A percentile compares a stretch with the other conserved stretches of the same genome.
phyloP scores from a whole-genome alignment of 2,113 vertebrate species.

The Urocolius indicus region DNA sequence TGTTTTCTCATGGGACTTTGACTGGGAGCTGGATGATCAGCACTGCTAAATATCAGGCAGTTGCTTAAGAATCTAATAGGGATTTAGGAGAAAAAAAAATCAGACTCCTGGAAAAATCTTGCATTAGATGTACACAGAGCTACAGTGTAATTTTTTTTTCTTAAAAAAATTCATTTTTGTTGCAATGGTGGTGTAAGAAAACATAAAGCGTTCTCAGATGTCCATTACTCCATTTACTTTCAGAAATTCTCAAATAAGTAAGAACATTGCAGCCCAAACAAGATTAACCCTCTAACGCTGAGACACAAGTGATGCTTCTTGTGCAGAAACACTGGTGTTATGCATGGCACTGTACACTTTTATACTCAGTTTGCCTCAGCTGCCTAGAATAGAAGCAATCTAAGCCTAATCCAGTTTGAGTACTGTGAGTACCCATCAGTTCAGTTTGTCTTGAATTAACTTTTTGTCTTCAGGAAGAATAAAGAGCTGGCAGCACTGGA shows the following conservation, averaged over 20 bases:
- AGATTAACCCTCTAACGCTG: background rate
- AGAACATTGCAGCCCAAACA: background rate
- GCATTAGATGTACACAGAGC: background rate
- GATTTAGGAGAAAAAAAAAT: background rate
- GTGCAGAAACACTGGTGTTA: background rate
- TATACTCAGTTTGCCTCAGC: background rate
- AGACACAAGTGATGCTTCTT: background rate
- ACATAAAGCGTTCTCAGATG: background rate
- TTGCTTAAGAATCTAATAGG: background rate
- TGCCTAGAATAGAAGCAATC: background rate
- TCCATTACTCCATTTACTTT: background rate
- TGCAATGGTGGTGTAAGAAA: background rate
- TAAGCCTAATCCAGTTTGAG: background rate
- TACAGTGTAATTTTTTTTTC: background rate
- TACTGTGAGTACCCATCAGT: background rate
- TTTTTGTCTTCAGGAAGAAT: conserved; percentile 19
- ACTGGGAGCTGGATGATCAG: accelerated
- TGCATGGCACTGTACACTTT: background rate
- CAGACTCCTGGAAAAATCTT: background rate
- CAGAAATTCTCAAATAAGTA: background rate
- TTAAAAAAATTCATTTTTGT: background rate
- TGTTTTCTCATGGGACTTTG: background rate
- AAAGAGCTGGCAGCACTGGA: background rate
- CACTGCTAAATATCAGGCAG: background rate
- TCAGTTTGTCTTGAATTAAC: background rate